Evolutionary conservation across 1,140 invertebrate genomes (phyloP), one percentile per base, ranked within the genome.

Genomic region (Drosophila bocki): DNA sequence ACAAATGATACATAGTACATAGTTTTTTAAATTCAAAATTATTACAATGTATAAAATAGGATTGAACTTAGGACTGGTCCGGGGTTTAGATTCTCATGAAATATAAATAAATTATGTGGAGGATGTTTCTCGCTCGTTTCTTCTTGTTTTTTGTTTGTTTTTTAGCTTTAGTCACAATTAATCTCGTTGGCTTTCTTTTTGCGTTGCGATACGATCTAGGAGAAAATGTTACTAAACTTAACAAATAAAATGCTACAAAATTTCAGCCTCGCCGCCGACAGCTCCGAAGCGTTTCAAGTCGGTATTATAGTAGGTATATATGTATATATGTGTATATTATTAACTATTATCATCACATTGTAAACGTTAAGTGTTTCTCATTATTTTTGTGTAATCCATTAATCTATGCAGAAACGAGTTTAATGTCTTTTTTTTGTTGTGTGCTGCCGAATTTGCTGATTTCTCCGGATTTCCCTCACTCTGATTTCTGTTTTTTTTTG

Each of bases 311-410:
- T 69, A 54, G 64, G 59, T 76, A 76, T 76, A 67, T 75, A 41
- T 75, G 29, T 80, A 47, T 74, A 72, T 78, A 71, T 76, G 56
- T 81, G 76, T 84, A 74, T 86, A 88, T 87, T 87, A 87, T 80
- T 69, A 88, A 90, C 84, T 88, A 88, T 88, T 88, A 88, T 88
- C 84, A 88, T 88, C 84, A 88, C 84, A 88, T 88, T 88, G 87
- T 79, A 88, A 88, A 88, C 77, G 68, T 88, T 88, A 88, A 90
- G 84, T 88, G 68, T 85, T 77, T 67, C 64, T 72, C 76, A 56
- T 58, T 84, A 74, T 80, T 88, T 88, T 88, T 78, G 67, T 71
- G 67, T 77, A 74, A 75, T 62, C 71, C 45, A 70, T 87, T 80
- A 84, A 64, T 79, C 84, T 87, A 90, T 81, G 87, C 84, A 81